These are phyloP conservation scores for Macrotis lagotis DNA, from an alignment of 2,113 vertebrate species.

Conservation along the genomic window DNA sequence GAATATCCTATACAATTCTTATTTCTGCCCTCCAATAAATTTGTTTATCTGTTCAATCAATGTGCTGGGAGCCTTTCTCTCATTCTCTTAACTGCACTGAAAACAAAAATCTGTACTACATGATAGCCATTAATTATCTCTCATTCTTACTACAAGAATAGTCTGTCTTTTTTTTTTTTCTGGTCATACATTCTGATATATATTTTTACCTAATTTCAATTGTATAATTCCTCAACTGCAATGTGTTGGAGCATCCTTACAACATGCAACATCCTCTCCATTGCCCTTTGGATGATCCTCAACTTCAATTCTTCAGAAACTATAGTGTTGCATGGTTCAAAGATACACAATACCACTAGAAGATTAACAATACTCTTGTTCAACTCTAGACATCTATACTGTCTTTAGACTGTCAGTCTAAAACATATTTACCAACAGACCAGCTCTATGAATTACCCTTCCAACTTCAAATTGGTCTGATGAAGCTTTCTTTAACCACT, in stretches of 20 bases:
- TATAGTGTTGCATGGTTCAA: background rate
- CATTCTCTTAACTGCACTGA: background rate
- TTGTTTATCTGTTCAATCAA: background rate
- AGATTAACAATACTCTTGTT: background rate
- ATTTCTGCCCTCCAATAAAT: background rate
- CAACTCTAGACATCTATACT: background rate
- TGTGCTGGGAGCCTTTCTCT: background rate
- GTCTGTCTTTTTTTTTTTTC: background rate
- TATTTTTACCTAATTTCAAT: background rate
- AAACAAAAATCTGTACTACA: background rate
- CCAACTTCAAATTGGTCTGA: background rate
- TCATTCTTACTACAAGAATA: background rate
- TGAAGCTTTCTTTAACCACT: background rate
- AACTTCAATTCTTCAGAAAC: background rate
- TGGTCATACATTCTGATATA: background rate
- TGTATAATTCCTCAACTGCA: background rate
- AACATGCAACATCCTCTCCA: background rate
- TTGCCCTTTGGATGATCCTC: background rate
- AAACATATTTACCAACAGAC: background rate
- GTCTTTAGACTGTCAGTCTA: background rate
- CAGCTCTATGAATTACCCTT: background rate
- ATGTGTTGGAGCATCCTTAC: background rate
- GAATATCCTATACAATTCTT: background rate
- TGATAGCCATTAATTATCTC: background rate
- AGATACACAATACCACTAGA: background rate